Evolutionary conservation across 1,140 invertebrate genomes (phyloP).

Genomic region (Apis florea): DNA sequence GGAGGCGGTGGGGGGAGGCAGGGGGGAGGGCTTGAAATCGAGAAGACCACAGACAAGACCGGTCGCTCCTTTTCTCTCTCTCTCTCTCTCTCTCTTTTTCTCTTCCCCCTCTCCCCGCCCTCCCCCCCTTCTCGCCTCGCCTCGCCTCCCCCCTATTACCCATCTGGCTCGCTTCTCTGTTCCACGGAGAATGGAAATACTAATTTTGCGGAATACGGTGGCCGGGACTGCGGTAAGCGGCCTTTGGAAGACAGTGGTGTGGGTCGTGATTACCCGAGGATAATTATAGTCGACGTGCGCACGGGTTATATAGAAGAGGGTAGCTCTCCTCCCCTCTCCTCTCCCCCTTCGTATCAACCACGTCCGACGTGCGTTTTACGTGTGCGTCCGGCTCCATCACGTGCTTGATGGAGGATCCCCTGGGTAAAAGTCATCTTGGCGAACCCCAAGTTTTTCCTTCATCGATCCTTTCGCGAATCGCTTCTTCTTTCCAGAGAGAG

Average conservation of each 20-base stretch:
- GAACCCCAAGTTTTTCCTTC: neutral
- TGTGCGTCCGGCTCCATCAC: slow-evolving; percentile 66
- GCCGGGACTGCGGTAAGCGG: slow-evolving; percentile 79
- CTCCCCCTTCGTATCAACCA: neutral
- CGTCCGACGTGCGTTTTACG: slow-evolving; percentile 55
- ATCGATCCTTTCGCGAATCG: too few relatives aligned
- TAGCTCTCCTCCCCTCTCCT: slow-evolving; percentile 19
- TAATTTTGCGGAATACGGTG: slow-evolving; percentile 81
- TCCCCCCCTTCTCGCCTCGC: too few relatives aligned
- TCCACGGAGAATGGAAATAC: slow-evolving; percentile 79
- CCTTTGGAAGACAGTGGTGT: slow-evolving; percentile 74
- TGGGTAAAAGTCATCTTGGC: slow-evolving; percentile 48
- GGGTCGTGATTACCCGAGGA: slow-evolving; percentile 79
- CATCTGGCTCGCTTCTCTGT: slow-evolving; percentile 61
- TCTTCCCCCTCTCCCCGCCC: neutral
- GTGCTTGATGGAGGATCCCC: slow-evolving; percentile 50
- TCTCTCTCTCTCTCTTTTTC: neutral
- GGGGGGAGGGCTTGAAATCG: slow-evolving; percentile 41
- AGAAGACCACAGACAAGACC: slow-evolving; percentile 40
- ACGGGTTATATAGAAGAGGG: slow-evolving; percentile 73
- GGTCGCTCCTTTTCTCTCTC: slow-evolving; percentile 33
- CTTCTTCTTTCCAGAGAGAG: too few relatives aligned
- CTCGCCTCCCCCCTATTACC: too few relatives aligned
- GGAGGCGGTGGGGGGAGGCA: slow-evolving; percentile 50
- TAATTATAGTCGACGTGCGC: slow-evolving; percentile 80